phyloP scores from a whole-genome alignment of 2,113 vertebrate species.

The Hemibagrus wyckioides region DNA sequence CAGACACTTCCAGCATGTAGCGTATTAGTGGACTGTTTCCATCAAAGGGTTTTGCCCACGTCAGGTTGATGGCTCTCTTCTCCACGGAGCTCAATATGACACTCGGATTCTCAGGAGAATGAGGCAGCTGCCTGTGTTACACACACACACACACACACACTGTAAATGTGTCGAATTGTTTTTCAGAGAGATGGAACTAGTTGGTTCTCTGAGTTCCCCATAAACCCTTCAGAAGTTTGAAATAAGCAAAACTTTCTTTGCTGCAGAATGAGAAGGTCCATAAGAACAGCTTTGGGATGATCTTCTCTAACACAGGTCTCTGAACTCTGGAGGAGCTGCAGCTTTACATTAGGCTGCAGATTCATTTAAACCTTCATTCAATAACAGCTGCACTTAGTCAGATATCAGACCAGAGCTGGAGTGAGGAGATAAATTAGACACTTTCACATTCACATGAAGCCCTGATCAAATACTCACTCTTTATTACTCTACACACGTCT shows the following conservation, averaged over 20 bases:
- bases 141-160: not conserved
- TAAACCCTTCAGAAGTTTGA: not conserved
- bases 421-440: not conserved
- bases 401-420: not conserved
- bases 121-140: conserved; percentile 84
- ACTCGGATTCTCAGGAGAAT: conserved; percentile 85
- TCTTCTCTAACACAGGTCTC: no score
- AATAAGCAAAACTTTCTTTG: not conserved
- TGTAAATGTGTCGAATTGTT: not conserved
- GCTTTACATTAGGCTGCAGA: not conserved
- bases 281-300: not conserved
- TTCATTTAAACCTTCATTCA: not conserved
- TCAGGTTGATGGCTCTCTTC: conserved; percentile 89
- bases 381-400: not conserved
- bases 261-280: not conserved
- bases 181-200: not conserved
- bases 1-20: conserved; percentile 92
- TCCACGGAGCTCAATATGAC: conserved; percentile 80
- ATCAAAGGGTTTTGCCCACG: conserved; percentile 92
- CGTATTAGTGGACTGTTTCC: conserved; percentile 92
- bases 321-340: not conserved
- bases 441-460: not conserved
- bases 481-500: not conserved
- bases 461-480: not conserved
- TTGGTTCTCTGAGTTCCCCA: not conserved